Conservation (phyloP, 2,797 vertebrate genomes). For the Gallirallus australis region DNA sequence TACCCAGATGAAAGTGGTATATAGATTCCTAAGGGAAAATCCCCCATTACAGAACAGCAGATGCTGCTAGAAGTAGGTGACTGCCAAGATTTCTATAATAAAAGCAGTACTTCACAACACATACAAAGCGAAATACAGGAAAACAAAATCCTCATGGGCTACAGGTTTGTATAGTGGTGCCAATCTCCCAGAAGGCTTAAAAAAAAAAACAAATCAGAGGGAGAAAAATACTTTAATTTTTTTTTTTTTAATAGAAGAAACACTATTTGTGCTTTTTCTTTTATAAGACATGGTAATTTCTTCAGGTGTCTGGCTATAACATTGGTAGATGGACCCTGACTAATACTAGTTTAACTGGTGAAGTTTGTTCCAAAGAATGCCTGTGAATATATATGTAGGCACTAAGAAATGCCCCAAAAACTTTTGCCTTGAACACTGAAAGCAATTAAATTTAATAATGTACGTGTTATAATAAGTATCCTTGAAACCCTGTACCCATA, state of each 20-base stretch:
- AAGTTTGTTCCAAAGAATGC: not conserved
- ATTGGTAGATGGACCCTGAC: not conserved
- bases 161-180: not conserved
- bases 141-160: not conserved
- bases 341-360: not conserved
- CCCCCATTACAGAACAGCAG: not conserved
- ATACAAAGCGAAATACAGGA: not conserved
- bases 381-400: not conserved
- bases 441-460: not conserved
- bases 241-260: not conserved
- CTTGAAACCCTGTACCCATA: not conserved
- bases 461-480: not conserved
- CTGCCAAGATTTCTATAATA: conserved; percentile 2
- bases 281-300: not conserved
- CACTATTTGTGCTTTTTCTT: not conserved
- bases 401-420: not conserved
- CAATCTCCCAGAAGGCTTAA: not conserved
- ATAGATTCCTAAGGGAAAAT: not conserved
- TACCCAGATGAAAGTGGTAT: not conserved
- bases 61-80: not conserved
- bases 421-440: not conserved
- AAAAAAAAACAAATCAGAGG: not conserved
- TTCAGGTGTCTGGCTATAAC: not conserved
- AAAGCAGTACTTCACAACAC: not conserved
- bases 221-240: not conserved